phyloP scores from a whole-genome alignment of 2,797 vertebrate genomes.

The Hyperoplus immaculatus region DNA sequence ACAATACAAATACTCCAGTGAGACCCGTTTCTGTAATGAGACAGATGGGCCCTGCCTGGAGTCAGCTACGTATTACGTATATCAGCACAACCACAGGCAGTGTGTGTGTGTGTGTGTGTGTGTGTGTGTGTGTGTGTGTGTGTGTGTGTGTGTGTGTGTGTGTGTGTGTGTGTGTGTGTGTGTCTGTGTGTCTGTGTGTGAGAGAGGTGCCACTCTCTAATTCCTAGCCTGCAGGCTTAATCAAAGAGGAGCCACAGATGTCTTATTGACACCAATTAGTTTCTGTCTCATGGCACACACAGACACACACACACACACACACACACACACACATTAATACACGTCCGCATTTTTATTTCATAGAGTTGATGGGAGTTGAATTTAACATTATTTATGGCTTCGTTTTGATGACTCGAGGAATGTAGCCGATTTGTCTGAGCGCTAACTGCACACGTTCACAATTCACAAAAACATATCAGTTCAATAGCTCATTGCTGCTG shows the following conservation, averaged over 20 bases:
- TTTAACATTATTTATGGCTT: constrained; percentile 47
- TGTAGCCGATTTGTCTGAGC: constrained; percentile 32
- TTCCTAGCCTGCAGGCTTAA: constrained; percentile 79
- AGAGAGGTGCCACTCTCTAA: constrained; percentile 66
- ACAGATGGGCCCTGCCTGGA: constrained; percentile 77
- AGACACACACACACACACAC: constrained; percentile 27
- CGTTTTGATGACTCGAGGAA: constrained; percentile 33
- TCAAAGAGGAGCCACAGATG: constrained; percentile 83
- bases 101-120: constrained; percentile 42
- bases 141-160: constrained; percentile 52
- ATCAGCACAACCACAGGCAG: constrained; percentile 69
- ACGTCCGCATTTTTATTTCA: constrained; percentile 21
- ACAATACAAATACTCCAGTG: constrained; percentile 75
- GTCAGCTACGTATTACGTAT: constrained; percentile 43
- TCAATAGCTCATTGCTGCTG: constrained; percentile 8
- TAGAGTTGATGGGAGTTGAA: constrained; percentile 22
- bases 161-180: constrained; percentile 47
- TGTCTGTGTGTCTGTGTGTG: constrained; percentile 44
- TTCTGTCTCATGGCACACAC: constrained; percentile 60
- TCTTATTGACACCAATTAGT: constrained; percentile 83
- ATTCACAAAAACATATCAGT: constrained; percentile 38
- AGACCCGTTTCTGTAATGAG: constrained; percentile 76
- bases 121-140: constrained; percentile 29
- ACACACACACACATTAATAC: constrained; percentile 11
- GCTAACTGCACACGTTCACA: constrained; percentile 20